Conservation (phyloP, 2,113 vertebrate species). For the Spilogale gracilis region DNA sequence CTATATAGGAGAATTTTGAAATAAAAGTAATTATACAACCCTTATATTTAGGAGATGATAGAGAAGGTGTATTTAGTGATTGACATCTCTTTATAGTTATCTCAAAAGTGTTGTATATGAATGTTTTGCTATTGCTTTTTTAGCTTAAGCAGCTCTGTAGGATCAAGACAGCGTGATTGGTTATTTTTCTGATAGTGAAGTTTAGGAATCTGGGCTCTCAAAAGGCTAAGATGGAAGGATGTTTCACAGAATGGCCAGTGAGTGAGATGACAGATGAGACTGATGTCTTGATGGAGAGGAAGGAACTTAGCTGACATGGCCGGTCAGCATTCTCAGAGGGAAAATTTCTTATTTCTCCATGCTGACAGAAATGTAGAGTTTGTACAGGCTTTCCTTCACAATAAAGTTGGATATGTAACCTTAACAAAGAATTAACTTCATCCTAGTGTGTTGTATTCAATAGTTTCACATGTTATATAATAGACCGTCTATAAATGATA, state of each 20-base stretch:
- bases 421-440: constrained; percentile 24
- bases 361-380: constrained; percentile 50
- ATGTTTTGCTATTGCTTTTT: background rate
- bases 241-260: background rate
- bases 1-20: constrained; percentile 3
- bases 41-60: background rate
- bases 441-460: background rate
- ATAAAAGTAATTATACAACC: constrained; percentile 18
- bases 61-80: background rate
- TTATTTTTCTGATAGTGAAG: constrained; percentile 41
- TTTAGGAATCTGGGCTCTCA: constrained; percentile 32
- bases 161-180: background rate
- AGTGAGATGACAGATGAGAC: constrained; percentile 65
- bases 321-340: constrained; percentile 55
- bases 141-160: constrained; percentile 32
- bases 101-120: constrained; percentile 48
- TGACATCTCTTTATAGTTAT: background rate
- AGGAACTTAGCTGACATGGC: constrained; percentile 66
- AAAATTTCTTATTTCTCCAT: constrained; percentile 59
- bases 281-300: constrained; percentile 29
- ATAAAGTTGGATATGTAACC: constrained; percentile 5
- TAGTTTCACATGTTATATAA: background rate
- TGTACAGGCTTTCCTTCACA: constrained; percentile 20
- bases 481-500: background rate
- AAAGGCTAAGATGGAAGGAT: constrained; percentile 49